These are phyloP conservation scores for Panthera leo DNA, from an alignment of 2,113 vertebrate genomes.

Conservation along the genomic window DNA sequence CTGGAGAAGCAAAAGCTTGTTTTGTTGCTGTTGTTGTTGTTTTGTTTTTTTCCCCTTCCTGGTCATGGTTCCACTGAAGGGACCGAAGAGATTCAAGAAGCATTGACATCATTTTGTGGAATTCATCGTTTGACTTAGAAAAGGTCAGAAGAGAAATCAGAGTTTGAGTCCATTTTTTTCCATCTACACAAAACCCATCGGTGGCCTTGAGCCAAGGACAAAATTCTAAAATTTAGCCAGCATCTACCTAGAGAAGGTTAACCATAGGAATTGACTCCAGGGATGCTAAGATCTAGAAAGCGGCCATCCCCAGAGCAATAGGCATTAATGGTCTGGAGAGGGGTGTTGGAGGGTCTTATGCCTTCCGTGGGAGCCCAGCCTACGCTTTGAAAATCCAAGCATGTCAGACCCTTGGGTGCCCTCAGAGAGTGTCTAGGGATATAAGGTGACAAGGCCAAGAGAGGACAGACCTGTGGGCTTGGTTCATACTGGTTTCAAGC, in stretches of 20 bases:
- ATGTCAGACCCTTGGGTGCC: not conserved
- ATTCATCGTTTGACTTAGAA: not conserved
- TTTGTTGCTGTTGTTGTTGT: too few relatives aligned
- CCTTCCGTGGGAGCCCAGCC: not conserved
- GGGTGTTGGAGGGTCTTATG: not conserved
- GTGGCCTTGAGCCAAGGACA: not conserved
- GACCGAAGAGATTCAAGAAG: not conserved
- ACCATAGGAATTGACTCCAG: not conserved
- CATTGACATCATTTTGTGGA: not conserved
- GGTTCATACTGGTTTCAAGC: not conserved
- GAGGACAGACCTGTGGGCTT: not conserved
- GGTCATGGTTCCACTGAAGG: not conserved
- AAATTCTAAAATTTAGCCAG: not conserved
- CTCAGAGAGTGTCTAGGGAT: not conserved
- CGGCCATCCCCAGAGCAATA: rapidly evolving
- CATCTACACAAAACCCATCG: not conserved
- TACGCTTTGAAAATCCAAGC: not conserved
- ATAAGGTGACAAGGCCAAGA: not conserved
- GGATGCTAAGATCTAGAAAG: not conserved
- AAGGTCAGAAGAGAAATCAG: not conserved
- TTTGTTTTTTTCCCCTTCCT: not conserved
- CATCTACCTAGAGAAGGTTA: not conserved
- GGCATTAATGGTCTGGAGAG: not conserved
- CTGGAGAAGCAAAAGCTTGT: not conserved
- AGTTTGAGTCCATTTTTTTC: not conserved